phyloP scores from a whole-genome alignment of 2,888 invertebrate genomes.

The Cheiracanthium punctorium region DNA sequence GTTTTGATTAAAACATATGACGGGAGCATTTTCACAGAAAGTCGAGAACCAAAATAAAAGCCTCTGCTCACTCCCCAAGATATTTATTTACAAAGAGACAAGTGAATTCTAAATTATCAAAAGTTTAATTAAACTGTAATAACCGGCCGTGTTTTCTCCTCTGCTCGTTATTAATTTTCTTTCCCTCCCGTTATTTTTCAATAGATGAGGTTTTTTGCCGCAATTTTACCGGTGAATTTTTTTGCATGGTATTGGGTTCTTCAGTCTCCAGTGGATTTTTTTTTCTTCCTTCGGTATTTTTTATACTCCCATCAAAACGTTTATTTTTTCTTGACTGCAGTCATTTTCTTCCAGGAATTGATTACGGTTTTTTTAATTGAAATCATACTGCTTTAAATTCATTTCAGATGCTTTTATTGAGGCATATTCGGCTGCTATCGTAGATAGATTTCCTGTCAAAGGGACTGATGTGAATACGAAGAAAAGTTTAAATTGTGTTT shows the following conservation, averaged over 20 bases:
- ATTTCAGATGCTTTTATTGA: neutral
- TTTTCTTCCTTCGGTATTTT: slow-evolving; percentile 16
- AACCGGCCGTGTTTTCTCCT: slow-evolving; percentile 42
- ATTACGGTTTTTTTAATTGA: slow-evolving; percentile 53
- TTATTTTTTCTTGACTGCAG: slow-evolving; percentile 7
- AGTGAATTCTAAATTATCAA: slow-evolving; percentile 69
- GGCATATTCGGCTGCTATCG: neutral
- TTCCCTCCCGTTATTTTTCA: slow-evolving; percentile 37
- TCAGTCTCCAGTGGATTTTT: slow-evolving; percentile 22
- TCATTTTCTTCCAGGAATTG: slow-evolving; percentile 40
- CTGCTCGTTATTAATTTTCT: slow-evolving; percentile 60
- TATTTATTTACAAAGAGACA: slow-evolving; percentile 64
- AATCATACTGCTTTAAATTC: slow-evolving; percentile 18
- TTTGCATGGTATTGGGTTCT: neutral
- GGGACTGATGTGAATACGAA: too few relatives aligned
- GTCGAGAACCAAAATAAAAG: slow-evolving; percentile 2
- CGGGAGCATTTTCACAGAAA: neutral
- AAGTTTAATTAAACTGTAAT: slow-evolving; percentile 69
- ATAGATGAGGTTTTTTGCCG: slow-evolving; percentile 30
- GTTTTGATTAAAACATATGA: slow-evolving; percentile 29
- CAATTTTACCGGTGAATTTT: slow-evolving; percentile 16
- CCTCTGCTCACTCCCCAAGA: slow-evolving; percentile 2
- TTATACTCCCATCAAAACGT: neutral
- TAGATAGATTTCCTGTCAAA: neutral
- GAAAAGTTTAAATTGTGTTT: too few relatives aligned